phyloP scores from a whole-genome alignment of 2,113 vertebrate genomes.

The Fulmarus glacialis region DNA sequence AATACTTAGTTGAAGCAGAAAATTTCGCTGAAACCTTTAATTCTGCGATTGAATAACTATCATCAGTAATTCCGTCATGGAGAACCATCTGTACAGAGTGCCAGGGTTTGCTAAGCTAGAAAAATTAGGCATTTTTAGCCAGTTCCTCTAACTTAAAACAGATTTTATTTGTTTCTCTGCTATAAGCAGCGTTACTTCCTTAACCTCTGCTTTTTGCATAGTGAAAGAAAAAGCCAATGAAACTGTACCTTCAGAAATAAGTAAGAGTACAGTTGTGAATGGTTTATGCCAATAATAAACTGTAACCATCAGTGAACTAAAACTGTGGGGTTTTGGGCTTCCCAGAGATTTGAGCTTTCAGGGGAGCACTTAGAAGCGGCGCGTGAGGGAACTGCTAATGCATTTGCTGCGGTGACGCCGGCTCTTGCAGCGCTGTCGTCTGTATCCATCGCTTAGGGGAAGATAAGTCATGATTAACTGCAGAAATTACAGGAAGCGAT shows the following conservation, averaged over 20 bases:
- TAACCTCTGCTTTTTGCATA: neutral
- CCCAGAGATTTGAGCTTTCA: neutral
- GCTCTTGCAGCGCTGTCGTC: fast-evolving
- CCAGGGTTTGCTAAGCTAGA: neutral
- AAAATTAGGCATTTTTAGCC: neutral
- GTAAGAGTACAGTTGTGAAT: fast-evolving
- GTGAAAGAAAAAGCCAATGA: neutral
- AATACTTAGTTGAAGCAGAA: neutral
- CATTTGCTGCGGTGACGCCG: fast-evolving
- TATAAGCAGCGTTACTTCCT: neutral
- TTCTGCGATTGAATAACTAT: neutral
- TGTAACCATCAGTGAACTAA: neutral
- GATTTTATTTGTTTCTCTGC: neutral
- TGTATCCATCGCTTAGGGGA: fast-evolving
- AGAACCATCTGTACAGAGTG: neutral
- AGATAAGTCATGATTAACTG: neutral
- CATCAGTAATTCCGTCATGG: neutral
- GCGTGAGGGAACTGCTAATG: fast-evolving
- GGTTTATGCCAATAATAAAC: neutral
- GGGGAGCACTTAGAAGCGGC: neutral
- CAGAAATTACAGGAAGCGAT: fast-evolving
- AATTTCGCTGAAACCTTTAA: neutral
- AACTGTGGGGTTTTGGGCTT: neutral
- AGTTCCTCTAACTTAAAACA: neutral
- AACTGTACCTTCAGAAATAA: fast-evolving